These are phyloP conservation scores for Mixornis gularis DNA, from an alignment of 2,113 vertebrate species.

Conservation along the genomic window DNA sequence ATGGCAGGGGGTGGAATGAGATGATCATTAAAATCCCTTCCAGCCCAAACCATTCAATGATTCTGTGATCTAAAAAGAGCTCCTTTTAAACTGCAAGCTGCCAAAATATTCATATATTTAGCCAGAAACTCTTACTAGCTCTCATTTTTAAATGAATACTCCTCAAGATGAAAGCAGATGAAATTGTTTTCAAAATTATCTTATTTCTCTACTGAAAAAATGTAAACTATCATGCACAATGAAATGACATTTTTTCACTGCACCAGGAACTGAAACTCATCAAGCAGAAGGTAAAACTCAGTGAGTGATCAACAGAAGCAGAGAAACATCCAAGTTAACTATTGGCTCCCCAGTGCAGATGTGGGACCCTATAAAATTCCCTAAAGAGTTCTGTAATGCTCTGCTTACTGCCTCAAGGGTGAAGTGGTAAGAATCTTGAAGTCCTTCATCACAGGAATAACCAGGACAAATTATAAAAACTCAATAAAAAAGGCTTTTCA, in stretches of 20 bases:
- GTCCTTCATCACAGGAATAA: not conserved
- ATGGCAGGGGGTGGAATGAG: rapidly evolving
- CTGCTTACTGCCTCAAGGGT: not conserved
- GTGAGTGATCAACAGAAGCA: not conserved
- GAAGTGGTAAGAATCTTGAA: not conserved
- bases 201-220: not conserved
- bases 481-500: not conserved
- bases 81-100: not conserved
- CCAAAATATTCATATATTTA: not conserved
- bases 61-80: not conserved
- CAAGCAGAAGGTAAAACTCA: not conserved
- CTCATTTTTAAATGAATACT: not conserved
- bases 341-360: not conserved
- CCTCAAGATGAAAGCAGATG: not conserved
- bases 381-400: not conserved
- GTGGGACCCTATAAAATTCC: not conserved
- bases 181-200: not conserved
- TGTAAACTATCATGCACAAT: not conserved
- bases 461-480: not conserved
- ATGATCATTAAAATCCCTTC: not conserved
- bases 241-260: not conserved
- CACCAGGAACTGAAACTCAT: not conserved
- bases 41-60: not conserved
- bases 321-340: not conserved
- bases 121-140: not conserved